Base-by-base conservation (phyloP, 1,140 invertebrate species). In the Heterodera schachtii region DNA sequence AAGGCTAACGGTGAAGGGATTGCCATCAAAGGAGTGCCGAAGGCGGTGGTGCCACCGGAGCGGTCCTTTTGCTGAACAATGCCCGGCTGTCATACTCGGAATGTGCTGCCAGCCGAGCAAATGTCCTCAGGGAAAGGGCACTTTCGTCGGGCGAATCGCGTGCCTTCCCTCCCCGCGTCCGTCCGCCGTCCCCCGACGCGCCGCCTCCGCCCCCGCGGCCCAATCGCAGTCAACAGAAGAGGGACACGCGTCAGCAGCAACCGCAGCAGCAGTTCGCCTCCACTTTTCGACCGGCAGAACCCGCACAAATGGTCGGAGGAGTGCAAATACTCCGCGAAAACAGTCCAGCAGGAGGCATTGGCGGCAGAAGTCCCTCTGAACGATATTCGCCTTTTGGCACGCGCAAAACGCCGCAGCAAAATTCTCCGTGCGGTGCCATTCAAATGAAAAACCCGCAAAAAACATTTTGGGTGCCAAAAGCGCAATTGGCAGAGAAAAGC, bases 281-380 rank as follows among this genome's bases (percentile, higher is more conserved):
- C 43, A 57, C 79, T 69, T 70, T 76, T 74, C 81, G 64, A n/a
- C 69, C 52, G 31, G 47, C 79, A 60, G 81, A 6, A 98, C 97
- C 13, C 91, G 91, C 77, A 16, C 77, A 78, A 64, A 66, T 78
- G 52, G 64, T 78, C n/a, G 64, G 64, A 43, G 49, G 41, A 31
- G 64, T 57, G 41, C 46, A 64, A 64, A 64, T 64, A 19, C 19
- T 19, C 67, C 60, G 67, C 4, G 60, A n/a, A 43, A 66, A 78
- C 19, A 60, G 43, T 8, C 47, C 76, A 21, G 66, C 76, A 21
- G 66, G 66, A 31, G 66, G 43, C 70, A 66, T 69, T 8, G 46
- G 70, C 4, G 1, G 66, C 43, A 77, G 31, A 46, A 52, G 43
- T 74, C 75, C 49, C 19, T 41, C 19, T 52, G 70, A 46, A 31